phyloP scores from a whole-genome alignment of 1,140 invertebrate species.

The Megalopta genalis region DNA sequence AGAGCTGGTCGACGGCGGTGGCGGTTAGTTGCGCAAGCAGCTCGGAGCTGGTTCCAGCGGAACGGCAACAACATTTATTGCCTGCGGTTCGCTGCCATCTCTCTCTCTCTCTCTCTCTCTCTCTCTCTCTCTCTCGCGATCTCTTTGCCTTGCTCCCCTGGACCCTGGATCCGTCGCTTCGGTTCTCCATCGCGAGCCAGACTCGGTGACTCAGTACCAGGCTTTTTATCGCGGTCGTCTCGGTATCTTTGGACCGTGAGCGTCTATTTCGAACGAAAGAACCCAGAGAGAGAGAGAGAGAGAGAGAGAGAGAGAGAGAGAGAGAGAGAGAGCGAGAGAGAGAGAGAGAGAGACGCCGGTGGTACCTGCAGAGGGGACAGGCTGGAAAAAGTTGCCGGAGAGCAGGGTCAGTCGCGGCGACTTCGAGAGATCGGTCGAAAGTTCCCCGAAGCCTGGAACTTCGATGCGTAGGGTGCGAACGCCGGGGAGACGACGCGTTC shows the following conservation, averaged over 20 bases:
- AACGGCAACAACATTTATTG: constrained; percentile 45
- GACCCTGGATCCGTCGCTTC: neutral
- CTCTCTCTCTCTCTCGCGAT: constrained; percentile 22
- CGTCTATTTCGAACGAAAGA: constrained; percentile 43
- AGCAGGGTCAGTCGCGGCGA: neutral
- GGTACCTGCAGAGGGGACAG: neutral
- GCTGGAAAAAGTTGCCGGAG: constrained; percentile 15
- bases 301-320: too few species aligned
- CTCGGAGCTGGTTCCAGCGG: constrained; percentile 25
- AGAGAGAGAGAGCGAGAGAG: neutral
- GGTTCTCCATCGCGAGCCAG: constrained; percentile 23
- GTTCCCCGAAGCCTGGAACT: constrained; percentile 32
- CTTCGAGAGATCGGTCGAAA: constrained; percentile 50
- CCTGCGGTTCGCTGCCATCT: constrained; percentile 9
- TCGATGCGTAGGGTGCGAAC: constrained; percentile 19
- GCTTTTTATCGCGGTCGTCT: constrained; percentile 35
- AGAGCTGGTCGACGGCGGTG: constrained; percentile 6
- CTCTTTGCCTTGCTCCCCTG: neutral
- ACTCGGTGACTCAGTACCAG: constrained; percentile 42
- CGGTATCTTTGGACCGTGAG: constrained; percentile 32
- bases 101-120: constrained; percentile 21
- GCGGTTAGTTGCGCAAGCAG: constrained; percentile 41
- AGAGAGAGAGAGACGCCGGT: neutral
- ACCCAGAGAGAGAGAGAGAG: neutral
- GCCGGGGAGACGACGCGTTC: too few species aligned